These are phyloP conservation scores for Argentina silus DNA, from an alignment of 2,797 vertebrate genomes.

Conservation along the genomic window DNA sequence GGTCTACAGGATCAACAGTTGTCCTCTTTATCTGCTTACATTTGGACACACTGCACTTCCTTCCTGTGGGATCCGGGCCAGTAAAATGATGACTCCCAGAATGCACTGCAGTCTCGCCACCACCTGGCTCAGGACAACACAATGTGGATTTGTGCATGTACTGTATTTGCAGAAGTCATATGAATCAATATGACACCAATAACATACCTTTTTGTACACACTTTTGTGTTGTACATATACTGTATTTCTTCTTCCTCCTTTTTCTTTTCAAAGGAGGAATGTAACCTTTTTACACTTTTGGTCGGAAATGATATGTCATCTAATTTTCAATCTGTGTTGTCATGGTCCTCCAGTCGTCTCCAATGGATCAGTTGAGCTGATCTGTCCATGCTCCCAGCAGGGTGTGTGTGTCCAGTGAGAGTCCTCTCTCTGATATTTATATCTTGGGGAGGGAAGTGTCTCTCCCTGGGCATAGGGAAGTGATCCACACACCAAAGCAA, in stretches of 20 bases:
- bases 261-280: too few species aligned
- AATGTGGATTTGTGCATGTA: too few species aligned
- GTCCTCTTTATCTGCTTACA: not conserved
- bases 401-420: not conserved
- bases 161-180: too few species aligned
- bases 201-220: too few species aligned
- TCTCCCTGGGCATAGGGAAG: conserved; percentile 56
- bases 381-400: not conserved
- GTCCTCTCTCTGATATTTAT: not conserved
- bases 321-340: not conserved
- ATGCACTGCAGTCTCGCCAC: not conserved
- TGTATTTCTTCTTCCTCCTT: too few species aligned
- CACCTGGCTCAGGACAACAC: too few species aligned
- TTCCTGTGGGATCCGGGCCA: not conserved
- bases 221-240: too few species aligned
- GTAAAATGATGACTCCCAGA: not conserved
- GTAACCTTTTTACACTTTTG: too few species aligned
- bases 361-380: conserved; percentile 1
- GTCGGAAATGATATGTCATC: not conserved
- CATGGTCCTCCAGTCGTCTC: not conserved
- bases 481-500: conserved; percentile 65
- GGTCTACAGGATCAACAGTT: not conserved
- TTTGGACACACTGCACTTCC: not conserved
- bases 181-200: too few species aligned
- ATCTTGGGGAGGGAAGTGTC: not conserved